Conservation (phyloP, 2,888 invertebrate species). For the Minunthozetes semirufus region DNA sequence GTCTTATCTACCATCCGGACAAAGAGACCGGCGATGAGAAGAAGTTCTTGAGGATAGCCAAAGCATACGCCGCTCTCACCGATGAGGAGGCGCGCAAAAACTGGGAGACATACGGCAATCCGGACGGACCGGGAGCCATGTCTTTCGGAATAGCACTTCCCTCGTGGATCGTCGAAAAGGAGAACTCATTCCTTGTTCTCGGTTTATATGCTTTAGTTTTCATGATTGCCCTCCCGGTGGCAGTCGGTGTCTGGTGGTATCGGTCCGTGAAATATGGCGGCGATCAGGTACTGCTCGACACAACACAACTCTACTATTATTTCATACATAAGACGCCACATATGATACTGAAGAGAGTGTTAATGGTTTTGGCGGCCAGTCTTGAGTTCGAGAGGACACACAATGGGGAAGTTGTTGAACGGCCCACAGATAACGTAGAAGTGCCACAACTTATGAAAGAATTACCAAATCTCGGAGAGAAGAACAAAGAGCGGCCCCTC, state of each 20-base stretch:
- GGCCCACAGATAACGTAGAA: constrained; percentile 89
- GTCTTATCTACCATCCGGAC: constrained; percentile 91
- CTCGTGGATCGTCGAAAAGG: constrained; percentile 99
- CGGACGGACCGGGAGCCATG: constrained; percentile 98
- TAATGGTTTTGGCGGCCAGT: constrained; percentile 94
- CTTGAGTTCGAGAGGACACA: constrained; percentile 90
- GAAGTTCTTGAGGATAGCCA: constrained; percentile 93
- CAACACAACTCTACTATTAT: constrained; percentile 91
- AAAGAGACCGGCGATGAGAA: constrained; percentile 95
- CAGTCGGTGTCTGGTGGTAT: constrained; percentile 97
- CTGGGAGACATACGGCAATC: constrained; percentile 99
- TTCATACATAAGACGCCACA: constrained; percentile 93
- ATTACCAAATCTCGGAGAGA: constrained; percentile 83
- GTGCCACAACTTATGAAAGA: constrained; percentile 88
- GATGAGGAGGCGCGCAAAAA: constrained; percentile 95
- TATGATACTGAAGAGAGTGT: constrained; percentile 86
- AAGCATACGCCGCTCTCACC: constrained; percentile 72
- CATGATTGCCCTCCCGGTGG: constrained; percentile 79
- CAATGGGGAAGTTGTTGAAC: constrained; percentile 86
- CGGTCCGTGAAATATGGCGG: constrained; percentile 93
- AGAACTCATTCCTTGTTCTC: constrained; percentile 86
- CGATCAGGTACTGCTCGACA: constrained; percentile 88
- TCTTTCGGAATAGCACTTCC: constrained; percentile 98
- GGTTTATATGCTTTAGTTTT: constrained; percentile 92
- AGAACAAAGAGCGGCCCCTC: constrained; percentile 89